Evolutionary conservation across 2,888 invertebrate genomes (phyloP), one percentile per base, ranked within the genome.

Genomic region (Macrosoma leucophasiata): DNA sequence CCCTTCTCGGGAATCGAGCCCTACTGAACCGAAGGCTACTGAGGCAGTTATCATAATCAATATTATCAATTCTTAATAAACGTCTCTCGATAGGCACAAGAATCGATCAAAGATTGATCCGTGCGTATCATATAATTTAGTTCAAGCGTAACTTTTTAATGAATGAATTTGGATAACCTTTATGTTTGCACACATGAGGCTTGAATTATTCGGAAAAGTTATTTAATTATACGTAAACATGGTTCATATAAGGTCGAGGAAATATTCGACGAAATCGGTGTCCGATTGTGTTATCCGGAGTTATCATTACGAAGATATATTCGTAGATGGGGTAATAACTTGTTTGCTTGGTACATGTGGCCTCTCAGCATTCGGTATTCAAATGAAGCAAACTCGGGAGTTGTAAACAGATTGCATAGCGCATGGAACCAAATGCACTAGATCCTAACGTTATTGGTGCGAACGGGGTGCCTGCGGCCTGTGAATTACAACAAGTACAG

Each of bases 111-210:
- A 10, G 10, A 14, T 34, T 34, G 10, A 34, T 34, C 29, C 32
- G 23, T 31, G 9, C 9, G 26, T 25, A 33, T 41, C 41, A 39
- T 48, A 39, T 46, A 35, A 36, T 45, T 43, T 48, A 31, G 36
- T 37, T 37, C 27, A 13, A 33, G 32, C 37, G 33, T 37, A 37
- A 32, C 10, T 37, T 37, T 37, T 37, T 37, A 37, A 37, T 33
- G 37, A 37, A 37, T 29, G 29, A 34, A 36, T 43, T 48, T 43
- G 42, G 37, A 38, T 39, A 43, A 39, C 37, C 41, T 45, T 48
- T 48, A 39, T 45, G 34, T 39, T 37, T 32, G 36, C 22, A 37
- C 33, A 39, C 31, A 38, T 37, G 33, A 17, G 36, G 39, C 28
- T 37, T 27, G 33, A 33, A 24, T 25, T 39, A 29, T 27, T 24